A percentile compares a stretch with the other conserved stretches of the same genome.
phyloP scores from a whole-genome alignment of 2,888 invertebrate species.

The Elaeidobius kamerunicus region DNA sequence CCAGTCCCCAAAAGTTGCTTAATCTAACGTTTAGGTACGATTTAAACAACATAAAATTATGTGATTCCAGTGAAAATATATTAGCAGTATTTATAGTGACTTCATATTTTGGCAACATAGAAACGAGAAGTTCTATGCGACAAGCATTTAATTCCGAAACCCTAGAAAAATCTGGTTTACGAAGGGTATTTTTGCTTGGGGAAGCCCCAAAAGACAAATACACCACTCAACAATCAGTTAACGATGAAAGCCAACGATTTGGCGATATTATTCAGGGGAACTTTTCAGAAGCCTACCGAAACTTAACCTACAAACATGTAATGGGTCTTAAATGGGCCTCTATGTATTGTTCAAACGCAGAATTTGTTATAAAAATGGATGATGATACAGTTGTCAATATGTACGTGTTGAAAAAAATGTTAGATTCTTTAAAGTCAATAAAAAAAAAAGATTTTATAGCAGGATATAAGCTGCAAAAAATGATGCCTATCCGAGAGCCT shows the following conservation, averaged over 20 bases:
- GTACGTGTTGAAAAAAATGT: slow-evolving; percentile 53
- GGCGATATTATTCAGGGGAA: slow-evolving; percentile 70
- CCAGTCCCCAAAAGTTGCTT: slow-evolving; percentile 34
- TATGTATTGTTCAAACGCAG: slow-evolving; percentile 57
- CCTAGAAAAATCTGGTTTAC: slow-evolving; percentile 57
- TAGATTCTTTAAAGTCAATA: slow-evolving; percentile 48
- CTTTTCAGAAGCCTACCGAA: slow-evolving; percentile 73
- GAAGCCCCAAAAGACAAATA: slow-evolving; percentile 55
- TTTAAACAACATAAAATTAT: slow-evolving; percentile 37
- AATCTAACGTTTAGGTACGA: slow-evolving; percentile 40
- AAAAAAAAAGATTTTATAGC: slow-evolving; percentile 49
- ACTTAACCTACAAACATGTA: slow-evolving; percentile 77
- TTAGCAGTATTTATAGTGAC: slow-evolving; percentile 61
- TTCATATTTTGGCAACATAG: slow-evolving; percentile 72
- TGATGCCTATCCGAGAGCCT: slow-evolving; percentile 62
- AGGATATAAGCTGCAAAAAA: slow-evolving; percentile 64
- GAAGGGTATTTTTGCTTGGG: slow-evolving; percentile 69
- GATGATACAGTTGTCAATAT: slow-evolving; percentile 76
- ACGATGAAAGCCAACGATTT: slow-evolving; percentile 61
- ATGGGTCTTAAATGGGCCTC: slow-evolving; percentile 78
- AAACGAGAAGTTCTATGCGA: slow-evolving; percentile 67
- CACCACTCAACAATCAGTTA: slow-evolving; percentile 56
- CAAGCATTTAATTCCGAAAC: slow-evolving; percentile 60
- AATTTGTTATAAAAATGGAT: slow-evolving; percentile 75
- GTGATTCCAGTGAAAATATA: slow-evolving; percentile 34